Conservation (phyloP, 2,113 vertebrate genomes). For the Diadophis punctatus region DNA sequence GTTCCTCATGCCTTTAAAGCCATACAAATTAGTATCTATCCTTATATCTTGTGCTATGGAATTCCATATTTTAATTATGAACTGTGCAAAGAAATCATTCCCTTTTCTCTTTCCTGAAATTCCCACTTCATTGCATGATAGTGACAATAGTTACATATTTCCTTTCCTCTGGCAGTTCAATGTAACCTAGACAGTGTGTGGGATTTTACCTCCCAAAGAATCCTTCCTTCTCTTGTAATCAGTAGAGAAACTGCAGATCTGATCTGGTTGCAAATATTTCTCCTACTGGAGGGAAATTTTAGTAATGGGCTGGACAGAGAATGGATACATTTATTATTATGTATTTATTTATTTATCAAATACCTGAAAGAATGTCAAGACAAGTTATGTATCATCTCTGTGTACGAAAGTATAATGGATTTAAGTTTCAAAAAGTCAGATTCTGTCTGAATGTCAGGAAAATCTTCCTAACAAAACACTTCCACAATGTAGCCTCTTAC, state of each 20-base stretch:
- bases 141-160: neutral
- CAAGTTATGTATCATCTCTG: neutral
- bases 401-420: neutral
- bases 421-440: neutral
- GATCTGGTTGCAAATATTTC: neutral
- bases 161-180: neutral
- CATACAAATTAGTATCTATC: neutral
- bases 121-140: neutral
- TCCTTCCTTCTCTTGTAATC: neutral
- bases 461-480: neutral
- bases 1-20: neutral
- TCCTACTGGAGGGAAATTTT: neutral
- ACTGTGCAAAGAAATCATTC: neutral
- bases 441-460: neutral
- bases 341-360: neutral
- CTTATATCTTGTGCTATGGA: neutral
- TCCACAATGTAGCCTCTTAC: neutral
- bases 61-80: neutral
- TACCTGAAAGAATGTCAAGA: neutral
- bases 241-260: neutral
- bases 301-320: neutral
- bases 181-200: neutral
- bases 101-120: neutral
- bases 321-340: neutral
- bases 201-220: neutral